Evolutionary conservation across 2,797 vertebrate genomes (phyloP).

Genomic region (Acipenser transmontanus): DNA sequence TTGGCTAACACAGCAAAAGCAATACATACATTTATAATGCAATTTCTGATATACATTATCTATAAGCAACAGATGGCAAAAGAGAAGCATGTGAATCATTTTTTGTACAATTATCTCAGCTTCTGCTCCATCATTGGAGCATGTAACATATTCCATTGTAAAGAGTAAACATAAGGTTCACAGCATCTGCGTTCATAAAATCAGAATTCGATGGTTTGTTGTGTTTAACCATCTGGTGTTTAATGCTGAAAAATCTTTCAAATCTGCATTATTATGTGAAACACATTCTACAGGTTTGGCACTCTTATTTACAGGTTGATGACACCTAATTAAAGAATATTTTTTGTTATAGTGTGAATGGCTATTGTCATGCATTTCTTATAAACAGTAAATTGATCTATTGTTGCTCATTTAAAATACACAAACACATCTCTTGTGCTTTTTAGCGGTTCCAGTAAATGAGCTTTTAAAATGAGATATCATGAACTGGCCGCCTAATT

Average conservation of each 20-base stretch:
- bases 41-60: slow-evolving; percentile 7
- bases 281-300: not conserved
- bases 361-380: not conserved
- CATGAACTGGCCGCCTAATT: too few relatives aligned
- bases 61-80: slow-evolving; percentile 32
- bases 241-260: not conserved
- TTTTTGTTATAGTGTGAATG: not conserved
- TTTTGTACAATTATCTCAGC: slow-evolving; percentile 36
- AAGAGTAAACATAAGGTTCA: slow-evolving; percentile 21
- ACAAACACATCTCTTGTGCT: too few relatives aligned
- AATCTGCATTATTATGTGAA: not conserved
- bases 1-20: too few relatives aligned
- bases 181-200: slow-evolving; percentile 28
- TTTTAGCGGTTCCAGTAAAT: too few relatives aligned
- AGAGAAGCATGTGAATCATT: slow-evolving; percentile 32
- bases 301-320: slow-evolving; percentile 7
- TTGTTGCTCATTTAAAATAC: too few relatives aligned
- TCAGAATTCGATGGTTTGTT: slow-evolving; percentile 14
- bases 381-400: not conserved
- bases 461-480: too few relatives aligned
- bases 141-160: slow-evolving; percentile 30
- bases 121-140: slow-evolving; percentile 35
- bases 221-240: slow-evolving; percentile 5
- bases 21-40: too few relatives aligned
- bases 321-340: slow-evolving; percentile 2